Conservation (phyloP, 2,797 vertebrate genomes). For the Masticophis lateralis region DNA sequence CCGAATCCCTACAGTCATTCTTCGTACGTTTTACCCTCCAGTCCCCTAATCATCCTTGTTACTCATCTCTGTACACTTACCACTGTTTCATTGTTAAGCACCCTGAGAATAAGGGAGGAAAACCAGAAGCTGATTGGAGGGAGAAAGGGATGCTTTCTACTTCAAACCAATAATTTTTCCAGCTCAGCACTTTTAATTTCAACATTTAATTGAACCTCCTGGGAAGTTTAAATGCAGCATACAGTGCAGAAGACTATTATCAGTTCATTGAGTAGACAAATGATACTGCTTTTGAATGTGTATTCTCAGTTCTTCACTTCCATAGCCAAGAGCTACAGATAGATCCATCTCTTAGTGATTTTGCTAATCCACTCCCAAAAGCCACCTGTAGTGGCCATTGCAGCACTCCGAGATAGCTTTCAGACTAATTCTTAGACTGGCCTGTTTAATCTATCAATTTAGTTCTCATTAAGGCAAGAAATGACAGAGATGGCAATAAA, state of each 20-base stretch:
- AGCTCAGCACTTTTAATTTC: not conserved
- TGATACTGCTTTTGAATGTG: not conserved
- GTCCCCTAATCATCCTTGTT: not conserved
- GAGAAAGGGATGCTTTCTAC: not conserved
- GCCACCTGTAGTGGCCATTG: not conserved
- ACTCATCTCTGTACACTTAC: not conserved
- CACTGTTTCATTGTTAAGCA: not conserved
- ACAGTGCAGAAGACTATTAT: not conserved
- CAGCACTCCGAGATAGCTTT: not conserved
- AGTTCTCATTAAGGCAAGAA: constrained; percentile 62
- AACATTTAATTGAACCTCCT: not conserved
- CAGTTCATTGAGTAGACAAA: not conserved
- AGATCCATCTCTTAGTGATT: not conserved
- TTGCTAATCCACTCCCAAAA: not conserved
- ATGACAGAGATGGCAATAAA: constrained; percentile 54
- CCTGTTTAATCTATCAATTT: constrained; percentile 63
- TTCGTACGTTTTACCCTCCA: not conserved
- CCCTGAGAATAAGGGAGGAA: not conserved
- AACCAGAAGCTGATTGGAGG: not conserved
- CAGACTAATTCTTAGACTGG: constrained; percentile 18
- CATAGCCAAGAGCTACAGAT: not conserved
- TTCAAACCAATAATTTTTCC: not conserved
- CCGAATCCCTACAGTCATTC: not conserved
- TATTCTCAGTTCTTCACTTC: not conserved
- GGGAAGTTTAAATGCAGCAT: not conserved